Evolutionary conservation across 2,113 vertebrate species (phyloP).

Genomic region (Panthera leo): DNA sequence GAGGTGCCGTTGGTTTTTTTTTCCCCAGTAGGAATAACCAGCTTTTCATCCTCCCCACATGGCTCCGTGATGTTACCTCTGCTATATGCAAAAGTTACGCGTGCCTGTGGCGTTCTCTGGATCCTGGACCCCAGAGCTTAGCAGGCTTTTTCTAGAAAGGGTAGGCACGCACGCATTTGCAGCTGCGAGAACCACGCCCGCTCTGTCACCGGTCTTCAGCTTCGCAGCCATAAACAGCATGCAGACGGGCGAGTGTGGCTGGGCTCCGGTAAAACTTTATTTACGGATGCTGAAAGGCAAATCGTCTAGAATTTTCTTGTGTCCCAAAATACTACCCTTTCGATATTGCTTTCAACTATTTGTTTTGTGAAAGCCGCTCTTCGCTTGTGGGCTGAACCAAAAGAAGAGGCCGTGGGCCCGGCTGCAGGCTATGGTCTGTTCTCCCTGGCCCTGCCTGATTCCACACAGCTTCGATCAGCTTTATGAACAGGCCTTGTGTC

Average conservation of each 20-base stretch:
- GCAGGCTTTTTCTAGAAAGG: neutral
- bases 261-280: no score
- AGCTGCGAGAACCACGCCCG: rapidly evolving
- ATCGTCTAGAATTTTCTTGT: neutral
- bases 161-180: rapidly evolving
- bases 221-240: rapidly evolving
- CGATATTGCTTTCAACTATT: neutral
- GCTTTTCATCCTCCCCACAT: neutral
- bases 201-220: neutral
- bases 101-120: no score
- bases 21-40: rapidly evolving
- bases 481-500: neutral
- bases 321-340: neutral
- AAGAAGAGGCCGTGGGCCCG: neutral
- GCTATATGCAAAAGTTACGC: rapidly evolving
- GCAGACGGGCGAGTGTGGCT: rapidly evolving
- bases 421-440: neutral
- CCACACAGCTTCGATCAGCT: neutral
- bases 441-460: neutral
- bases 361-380: neutral
- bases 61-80: rapidly evolving
- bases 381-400: neutral
- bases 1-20: neutral
- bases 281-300: neutral
- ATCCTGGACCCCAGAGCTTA: neutral